Base-by-base conservation (phyloP, 1,140 invertebrate genomes). In the Neodiprion virginianus region DNA sequence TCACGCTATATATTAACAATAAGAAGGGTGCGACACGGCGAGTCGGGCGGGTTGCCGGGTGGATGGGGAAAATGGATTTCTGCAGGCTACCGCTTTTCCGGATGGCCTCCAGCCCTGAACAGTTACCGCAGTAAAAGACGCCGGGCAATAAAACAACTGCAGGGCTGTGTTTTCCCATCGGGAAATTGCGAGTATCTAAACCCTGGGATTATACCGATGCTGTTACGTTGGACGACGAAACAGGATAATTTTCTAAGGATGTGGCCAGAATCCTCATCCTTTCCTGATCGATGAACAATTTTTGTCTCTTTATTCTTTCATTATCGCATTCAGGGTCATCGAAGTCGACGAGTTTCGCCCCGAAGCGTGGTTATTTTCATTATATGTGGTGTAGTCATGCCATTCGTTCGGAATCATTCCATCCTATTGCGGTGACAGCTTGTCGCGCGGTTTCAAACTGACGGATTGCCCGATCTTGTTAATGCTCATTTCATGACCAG, bases 171-270 rank as follows among this genome's bases (percentile, higher is more conserved):
- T 71, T 47, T 50, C 7, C 70, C 48, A 71, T 71, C 14, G 48
- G 9, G 70, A 71, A 71, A 71, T 71, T 71, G 70, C 23, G 70
- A 71, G 70, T 71, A 71, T 49, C 70, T 23, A 14, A 14, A 40
- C 28, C 28, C 28, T 40, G 28, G 28, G 2, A 11, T 23, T 69
- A 21, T 47, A 69, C 17, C 67, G 1, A 65, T 65, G 61, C 61
- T 14, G 61, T 65, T 21, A 17, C 28, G 28, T 5, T 5, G 5
- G 28, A 3, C 28, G 28, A 40, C 5, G 28, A 40, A 3, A 40
- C 28, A 40, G 28, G 28, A 40, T 40, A 5, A 0, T 40, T 40
- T 5, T 40, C 28, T 40, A 40, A 40, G 28, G 53, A 8, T 14
- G n/a, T 61, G n/a, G 53, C n/a, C 7, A 61, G 53, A 61, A 17